Conservation (phyloP, 1,140 invertebrate species). For the Trichogramma pretiosum region DNA sequence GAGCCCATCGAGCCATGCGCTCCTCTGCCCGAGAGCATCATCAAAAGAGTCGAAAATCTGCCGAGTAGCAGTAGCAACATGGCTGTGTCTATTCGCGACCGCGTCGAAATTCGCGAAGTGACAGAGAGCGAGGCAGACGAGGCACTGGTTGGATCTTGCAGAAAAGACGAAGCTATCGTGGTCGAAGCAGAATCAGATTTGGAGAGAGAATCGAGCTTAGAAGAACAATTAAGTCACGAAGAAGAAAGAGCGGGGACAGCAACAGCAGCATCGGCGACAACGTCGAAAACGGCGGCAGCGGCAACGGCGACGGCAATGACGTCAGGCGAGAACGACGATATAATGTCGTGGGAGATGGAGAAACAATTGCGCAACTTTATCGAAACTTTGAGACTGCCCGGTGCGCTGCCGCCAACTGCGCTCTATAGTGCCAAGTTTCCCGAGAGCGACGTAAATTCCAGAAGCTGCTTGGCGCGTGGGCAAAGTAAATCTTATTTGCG, state of each 20-base stretch:
- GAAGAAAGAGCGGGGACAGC: no score
- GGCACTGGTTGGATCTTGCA: slow-evolving; percentile 22
- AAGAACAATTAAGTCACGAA: slow-evolving; percentile 4
- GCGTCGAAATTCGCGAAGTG: slow-evolving; percentile 37
- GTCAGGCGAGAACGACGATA: slow-evolving; percentile 13
- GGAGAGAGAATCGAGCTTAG: slow-evolving; percentile 40
- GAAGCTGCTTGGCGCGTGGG: slow-evolving; percentile 10
- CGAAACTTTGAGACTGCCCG: slow-evolving; percentile 49
- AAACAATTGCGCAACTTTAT: slow-evolving; percentile 48
- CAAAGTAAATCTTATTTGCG: slow-evolving; percentile 23
- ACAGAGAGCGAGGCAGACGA: slow-evolving; percentile 28
- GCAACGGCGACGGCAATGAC: no score
- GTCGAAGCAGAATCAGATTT: slow-evolving; percentile 50
- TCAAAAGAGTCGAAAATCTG: slow-evolving; percentile 19
- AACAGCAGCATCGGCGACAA: no score
- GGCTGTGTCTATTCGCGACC: slow-evolving; percentile 1
- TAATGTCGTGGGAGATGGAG: slow-evolving; percentile 43
- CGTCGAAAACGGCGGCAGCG: not conserved
- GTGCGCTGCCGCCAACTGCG: slow-evolving; percentile 22
- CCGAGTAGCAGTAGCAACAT: not conserved
- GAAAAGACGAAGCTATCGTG: slow-evolving; percentile 34
- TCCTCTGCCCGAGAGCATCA: slow-evolving; percentile 17
- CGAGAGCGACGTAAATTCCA: slow-evolving; percentile 17
- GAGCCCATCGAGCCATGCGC: slow-evolving; percentile 31
- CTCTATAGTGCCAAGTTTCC: not conserved